phyloP scores from a whole-genome alignment of 2,888 invertebrate genomes.

The Uloborus plumipes region DNA sequence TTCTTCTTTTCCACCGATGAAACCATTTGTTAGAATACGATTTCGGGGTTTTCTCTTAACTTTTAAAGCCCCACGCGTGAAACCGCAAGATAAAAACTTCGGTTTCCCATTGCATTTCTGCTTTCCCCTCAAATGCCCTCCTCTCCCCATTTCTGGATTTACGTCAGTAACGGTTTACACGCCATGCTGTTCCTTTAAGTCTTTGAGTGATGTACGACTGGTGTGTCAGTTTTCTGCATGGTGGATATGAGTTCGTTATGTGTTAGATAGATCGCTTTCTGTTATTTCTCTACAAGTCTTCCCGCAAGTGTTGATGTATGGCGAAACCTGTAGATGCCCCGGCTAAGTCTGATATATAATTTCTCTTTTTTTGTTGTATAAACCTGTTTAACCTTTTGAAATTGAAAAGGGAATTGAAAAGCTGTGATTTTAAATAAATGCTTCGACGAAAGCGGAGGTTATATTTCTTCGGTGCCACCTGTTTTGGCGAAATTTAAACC shows the following conservation, averaged over 20 bases:
- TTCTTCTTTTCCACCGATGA: conserved; percentile 12
- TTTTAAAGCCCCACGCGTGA: conserved; percentile 54
- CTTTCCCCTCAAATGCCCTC: conserved; percentile 1
- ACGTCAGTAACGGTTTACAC: conserved; percentile 30
- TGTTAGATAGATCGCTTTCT: conserved; percentile 11
- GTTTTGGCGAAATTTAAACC: too few species aligned
- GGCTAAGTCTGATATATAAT: too few species aligned
- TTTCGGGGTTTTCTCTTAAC: conserved; percentile 54
- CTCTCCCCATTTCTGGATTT: conserved; percentile 32
- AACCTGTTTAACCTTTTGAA: conserved; percentile 1
- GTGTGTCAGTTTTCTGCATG: conserved; percentile 17
- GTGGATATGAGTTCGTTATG: conserved; percentile 7
- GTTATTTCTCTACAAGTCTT: conserved; percentile 1
- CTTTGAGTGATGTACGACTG: conserved; percentile 42
- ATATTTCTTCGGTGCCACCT: too few species aligned
- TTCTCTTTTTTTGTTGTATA: conserved; percentile 1
- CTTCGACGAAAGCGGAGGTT: too few species aligned
- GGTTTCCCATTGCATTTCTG: not conserved
- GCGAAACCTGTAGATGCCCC: conserved; percentile 30
- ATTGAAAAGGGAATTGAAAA: not conserved
- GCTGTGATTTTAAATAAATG: too few species aligned
- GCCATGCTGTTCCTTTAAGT: conserved; percentile 28
- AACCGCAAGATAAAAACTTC: conserved; percentile 62
- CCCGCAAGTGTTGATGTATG: conserved; percentile 34
- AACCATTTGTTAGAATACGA: conserved; percentile 54